These are phyloP conservation scores for Aphodius sticticus DNA, from an alignment of 2,888 invertebrate genomes.

Conservation along the genomic window DNA sequence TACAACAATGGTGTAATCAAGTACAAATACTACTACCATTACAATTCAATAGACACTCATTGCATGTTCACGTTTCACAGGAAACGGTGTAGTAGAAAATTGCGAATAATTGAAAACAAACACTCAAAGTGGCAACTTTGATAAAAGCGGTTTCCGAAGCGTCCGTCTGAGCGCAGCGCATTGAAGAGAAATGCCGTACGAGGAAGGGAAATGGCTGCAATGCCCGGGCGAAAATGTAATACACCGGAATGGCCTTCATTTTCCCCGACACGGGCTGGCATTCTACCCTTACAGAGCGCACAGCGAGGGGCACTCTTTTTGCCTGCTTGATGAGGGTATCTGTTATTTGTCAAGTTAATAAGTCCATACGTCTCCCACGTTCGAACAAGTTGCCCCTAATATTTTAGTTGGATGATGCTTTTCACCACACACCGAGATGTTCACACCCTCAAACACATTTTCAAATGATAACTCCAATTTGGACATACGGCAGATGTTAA, in stretches of 20 bases:
- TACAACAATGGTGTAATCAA: background rate
- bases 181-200: background rate
- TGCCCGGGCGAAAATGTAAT: background rate
- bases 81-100: background rate
- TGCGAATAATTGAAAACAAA: background rate
- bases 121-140: background rate
- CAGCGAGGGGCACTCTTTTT: constrained; percentile 4
- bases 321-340: background rate
- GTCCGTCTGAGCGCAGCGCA: background rate
- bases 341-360: background rate
- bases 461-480: background rate
- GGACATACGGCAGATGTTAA: background rate
- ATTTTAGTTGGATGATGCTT: background rate
- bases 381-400: background rate
- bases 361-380: background rate
- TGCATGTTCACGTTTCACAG: background rate
- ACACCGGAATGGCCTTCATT: constrained; percentile 4
- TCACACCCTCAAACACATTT: background rate
- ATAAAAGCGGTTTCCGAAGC: background rate
- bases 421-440: background rate
- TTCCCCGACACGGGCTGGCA: background rate
- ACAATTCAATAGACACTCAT: background rate
- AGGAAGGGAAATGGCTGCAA: background rate
- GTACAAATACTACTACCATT: background rate
- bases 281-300: background rate